A percentile compares a stretch with the other conserved stretches of the same genome.
Conservation (phyloP, 2,888 invertebrate genomes). For the Strigamia crassipes region DNA sequence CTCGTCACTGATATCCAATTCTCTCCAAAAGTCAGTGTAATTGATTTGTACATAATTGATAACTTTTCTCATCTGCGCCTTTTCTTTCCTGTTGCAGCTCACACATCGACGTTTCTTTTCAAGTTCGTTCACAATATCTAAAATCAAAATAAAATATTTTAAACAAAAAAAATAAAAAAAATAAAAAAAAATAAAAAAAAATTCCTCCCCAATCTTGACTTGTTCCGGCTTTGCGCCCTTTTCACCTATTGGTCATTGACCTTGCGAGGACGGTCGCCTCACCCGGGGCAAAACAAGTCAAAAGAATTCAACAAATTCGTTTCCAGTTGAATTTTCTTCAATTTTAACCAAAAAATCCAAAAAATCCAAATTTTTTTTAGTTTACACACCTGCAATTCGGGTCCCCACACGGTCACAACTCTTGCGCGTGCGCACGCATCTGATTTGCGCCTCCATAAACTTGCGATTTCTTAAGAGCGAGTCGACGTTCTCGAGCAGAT, state of each 20-base stretch:
- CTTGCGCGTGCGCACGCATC: neutral
- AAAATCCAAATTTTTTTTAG: too few species aligned
- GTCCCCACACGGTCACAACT: slow-evolving; percentile 15
- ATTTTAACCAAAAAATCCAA: too few species aligned
- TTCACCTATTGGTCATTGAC: too few species aligned
- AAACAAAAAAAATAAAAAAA: neutral
- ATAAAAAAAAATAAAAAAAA: too few species aligned
- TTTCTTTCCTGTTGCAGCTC: slow-evolving; percentile 45
- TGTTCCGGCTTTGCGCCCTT: too few species aligned
- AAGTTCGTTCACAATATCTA: neutral
- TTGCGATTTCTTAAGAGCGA: neutral
- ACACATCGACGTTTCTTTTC: neutral
- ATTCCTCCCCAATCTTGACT: too few species aligned
- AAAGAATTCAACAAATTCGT: too few species aligned
- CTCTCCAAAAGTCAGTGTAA: slow-evolving; percentile 47
- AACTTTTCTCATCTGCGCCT: slow-evolving; percentile 31
- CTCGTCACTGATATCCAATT: slow-evolving; percentile 17
- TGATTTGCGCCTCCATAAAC: slow-evolving; percentile 7
- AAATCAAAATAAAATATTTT: neutral
- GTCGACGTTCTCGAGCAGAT: slow-evolving; percentile 24
- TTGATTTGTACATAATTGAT: slow-evolving; percentile 44
- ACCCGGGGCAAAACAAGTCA: too few species aligned
- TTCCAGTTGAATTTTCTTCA: too few species aligned
- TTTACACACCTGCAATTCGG: slow-evolving; percentile 10
- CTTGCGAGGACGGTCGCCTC: too few species aligned